These are phyloP conservation scores for Phaethon lepturus DNA, from an alignment of 2,113 vertebrate genomes.

Conservation along the genomic window DNA sequence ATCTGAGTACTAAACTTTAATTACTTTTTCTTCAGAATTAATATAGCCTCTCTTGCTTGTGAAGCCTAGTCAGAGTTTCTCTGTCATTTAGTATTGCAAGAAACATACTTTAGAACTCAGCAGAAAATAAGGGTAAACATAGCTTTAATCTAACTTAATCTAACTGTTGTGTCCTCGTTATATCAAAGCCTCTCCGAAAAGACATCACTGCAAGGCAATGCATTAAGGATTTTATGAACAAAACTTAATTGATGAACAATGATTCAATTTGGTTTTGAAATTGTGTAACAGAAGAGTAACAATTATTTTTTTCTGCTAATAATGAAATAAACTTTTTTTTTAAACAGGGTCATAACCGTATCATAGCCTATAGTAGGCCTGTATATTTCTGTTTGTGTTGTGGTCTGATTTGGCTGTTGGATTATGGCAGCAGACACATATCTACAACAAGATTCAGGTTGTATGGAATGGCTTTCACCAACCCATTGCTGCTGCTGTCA, in stretches of 20 bases:
- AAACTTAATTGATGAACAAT: background rate
- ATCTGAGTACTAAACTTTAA: background rate
- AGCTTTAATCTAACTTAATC: background rate
- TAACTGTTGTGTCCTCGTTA: background rate
- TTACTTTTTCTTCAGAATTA: background rate
- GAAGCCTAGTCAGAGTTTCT: background rate
- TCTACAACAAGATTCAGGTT: conserved; percentile 86
- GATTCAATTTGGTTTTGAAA: background rate
- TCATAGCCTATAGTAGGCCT: conserved; percentile 98
- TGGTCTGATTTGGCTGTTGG: conserved; percentile 94
- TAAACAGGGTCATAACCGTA: conserved; percentile 94
- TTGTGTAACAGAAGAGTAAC: background rate
- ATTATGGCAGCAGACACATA: conserved; percentile 89
- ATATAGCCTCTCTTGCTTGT: background rate
- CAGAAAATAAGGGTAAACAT: background rate
- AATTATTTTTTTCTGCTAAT: background rate
- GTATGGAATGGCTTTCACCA: conserved; percentile 93
- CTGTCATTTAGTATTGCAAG: background rate
- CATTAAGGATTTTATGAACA: background rate
- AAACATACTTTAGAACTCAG: background rate
- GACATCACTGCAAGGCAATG: background rate
- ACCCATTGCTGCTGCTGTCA: conserved; percentile 90
- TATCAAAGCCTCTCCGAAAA: background rate
- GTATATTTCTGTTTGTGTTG: conserved; percentile 99
- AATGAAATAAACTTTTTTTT: background rate